These are phyloP conservation scores for Batillaria attramentaria DNA, from an alignment of 1,140 invertebrate species.

Conservation along the genomic window DNA sequence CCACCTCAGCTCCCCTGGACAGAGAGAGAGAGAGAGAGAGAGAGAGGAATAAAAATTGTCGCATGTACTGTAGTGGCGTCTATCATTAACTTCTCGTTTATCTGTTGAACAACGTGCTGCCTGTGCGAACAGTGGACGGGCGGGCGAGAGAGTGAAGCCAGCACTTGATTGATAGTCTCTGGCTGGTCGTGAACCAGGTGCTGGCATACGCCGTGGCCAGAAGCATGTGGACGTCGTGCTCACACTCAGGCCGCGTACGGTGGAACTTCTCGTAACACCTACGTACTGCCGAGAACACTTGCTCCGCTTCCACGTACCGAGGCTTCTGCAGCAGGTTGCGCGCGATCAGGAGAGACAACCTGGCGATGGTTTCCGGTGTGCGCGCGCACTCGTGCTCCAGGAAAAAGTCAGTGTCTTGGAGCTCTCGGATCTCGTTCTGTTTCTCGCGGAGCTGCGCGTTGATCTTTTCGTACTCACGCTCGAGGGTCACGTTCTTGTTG, in stretches of 20 bases:
- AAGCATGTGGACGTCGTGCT: conserved; percentile 67
- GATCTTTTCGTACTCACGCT: conserved; percentile 52
- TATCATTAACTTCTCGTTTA: background rate
- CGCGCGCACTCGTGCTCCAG: conserved; percentile 61
- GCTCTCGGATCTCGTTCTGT: conserved; percentile 51
- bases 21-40: background rate
- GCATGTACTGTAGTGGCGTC: background rate
- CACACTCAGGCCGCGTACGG: conserved; percentile 46
- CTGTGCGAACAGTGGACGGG: background rate
- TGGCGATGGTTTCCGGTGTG: conserved; percentile 57
- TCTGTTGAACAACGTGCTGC: conserved; percentile 1
- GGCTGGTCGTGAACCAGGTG: conserved; percentile 62
- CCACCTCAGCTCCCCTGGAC: background rate
- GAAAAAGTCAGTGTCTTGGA: conserved; percentile 32
- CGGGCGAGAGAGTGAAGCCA: conserved; percentile 63
- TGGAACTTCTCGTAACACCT: conserved; percentile 55
- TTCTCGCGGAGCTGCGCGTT: conserved; percentile 50
- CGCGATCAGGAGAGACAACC: conserved; percentile 61
- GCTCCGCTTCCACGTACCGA: conserved; percentile 55
- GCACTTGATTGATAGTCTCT: conserved; percentile 53
- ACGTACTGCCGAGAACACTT: conserved; percentile 56
- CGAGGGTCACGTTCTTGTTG: conserved; percentile 55
- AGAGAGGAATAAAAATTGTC: background rate
- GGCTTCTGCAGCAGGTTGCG: conserved; percentile 60
- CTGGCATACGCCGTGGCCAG: conserved; percentile 66